A percentile compares a stretch with the other conserved stretches of the same genome.
Evolutionary conservation across 2,797 vertebrate species (phyloP).

Genomic region (Danio jaintianensis): DNA sequence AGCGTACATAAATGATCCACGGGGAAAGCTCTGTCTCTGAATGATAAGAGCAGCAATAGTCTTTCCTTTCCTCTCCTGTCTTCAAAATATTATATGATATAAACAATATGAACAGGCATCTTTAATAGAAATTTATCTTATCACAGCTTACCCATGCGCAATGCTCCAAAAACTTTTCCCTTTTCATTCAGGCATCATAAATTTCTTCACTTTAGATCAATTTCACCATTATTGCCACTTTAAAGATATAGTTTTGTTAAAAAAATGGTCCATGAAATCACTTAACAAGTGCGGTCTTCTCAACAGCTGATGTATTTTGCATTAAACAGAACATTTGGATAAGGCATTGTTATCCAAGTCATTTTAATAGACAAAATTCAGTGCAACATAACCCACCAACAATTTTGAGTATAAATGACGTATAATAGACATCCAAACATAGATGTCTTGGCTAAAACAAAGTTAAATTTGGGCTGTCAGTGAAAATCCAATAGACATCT

Average conservation of each 20-base stretch:
- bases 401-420: neutral
- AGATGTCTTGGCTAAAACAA: no score
- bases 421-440: no score
- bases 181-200: neutral
- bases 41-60: constrained; percentile 55
- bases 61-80: constrained; percentile 37
- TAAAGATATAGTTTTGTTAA: neutral
- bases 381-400: neutral
- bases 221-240: neutral
- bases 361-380: neutral
- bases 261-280: neutral
- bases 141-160: constrained; percentile 2
- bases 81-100: constrained; percentile 38
- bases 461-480: no score
- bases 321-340: neutral
- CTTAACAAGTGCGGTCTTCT: neutral
- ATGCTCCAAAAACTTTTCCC: neutral
- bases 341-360: neutral
- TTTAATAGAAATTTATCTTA: constrained; percentile 8
- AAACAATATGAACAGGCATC: constrained; percentile 35
- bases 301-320: neutral
- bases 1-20: constrained; percentile 56
- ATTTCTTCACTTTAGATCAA: neutral
- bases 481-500: no score
- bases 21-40: constrained; percentile 43